These are phyloP conservation scores for Progne subis DNA, from an alignment of 2,113 vertebrate genomes.

Conservation along the genomic window DNA sequence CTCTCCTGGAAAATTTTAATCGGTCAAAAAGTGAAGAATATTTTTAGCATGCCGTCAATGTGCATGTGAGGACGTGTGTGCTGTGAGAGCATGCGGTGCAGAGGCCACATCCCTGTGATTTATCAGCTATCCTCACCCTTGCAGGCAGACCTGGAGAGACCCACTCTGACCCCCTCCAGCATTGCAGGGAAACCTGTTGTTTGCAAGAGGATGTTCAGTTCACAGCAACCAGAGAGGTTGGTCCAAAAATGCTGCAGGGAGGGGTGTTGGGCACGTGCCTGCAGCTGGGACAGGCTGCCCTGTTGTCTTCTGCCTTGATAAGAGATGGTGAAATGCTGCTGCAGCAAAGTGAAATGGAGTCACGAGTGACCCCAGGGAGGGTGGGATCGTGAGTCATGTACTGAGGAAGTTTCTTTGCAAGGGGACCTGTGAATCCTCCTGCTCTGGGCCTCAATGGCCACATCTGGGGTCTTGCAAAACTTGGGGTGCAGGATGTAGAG, in stretches of 20 bases:
- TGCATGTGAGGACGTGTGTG: not conserved
- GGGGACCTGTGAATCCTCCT: not conserved
- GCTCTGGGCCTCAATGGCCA: accelerated
- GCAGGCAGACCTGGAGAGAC: not conserved
- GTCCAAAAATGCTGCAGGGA: not conserved
- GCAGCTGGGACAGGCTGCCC: not conserved
- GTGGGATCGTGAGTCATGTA: not conserved
- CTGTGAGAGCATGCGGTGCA: not conserved
- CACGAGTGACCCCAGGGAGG: not conserved
- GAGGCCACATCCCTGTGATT: not conserved
- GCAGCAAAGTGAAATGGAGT: not conserved
- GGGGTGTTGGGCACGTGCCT: accelerated
- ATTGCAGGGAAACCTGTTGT: accelerated
- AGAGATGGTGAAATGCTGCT: not conserved
- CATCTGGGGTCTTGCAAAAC: not conserved
- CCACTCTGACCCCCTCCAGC: not conserved
- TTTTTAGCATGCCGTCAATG: not conserved
- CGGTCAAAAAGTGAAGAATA: not conserved
- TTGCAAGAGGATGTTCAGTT: not conserved
- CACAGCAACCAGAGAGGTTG: accelerated
- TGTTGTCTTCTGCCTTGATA: not conserved
- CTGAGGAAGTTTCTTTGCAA: not conserved
- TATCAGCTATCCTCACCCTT: not conserved
- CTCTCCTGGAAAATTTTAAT: constrained; percentile 43
- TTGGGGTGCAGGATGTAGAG: not conserved